Conservation (phyloP, 2,113 vertebrate species). For the Aphelocoma coerulescens region DNA sequence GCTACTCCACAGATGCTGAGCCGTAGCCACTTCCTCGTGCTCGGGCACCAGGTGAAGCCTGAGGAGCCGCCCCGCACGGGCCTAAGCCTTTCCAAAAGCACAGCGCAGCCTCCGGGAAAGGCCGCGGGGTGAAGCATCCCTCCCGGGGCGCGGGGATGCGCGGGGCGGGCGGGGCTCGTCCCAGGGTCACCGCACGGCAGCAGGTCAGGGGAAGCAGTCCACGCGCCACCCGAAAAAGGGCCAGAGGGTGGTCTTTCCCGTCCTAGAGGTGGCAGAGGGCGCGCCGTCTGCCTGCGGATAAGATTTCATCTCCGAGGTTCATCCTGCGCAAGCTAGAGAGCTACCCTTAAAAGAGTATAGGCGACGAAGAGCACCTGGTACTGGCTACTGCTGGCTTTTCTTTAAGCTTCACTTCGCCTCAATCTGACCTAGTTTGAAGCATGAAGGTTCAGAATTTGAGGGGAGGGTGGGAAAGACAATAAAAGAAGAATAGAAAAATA, state of each 20-base stretch:
- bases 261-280: neutral
- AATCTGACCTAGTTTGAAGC: neutral
- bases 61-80: neutral
- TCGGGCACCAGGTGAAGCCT: neutral
- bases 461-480: neutral
- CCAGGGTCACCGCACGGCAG: fast-evolving
- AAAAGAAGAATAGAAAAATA: neutral
- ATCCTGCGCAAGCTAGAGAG: neutral
- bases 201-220: fast-evolving
- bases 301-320: neutral
- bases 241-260: fast-evolving
- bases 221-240: too few relatives aligned
- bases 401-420: neutral
- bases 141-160: too few relatives aligned
- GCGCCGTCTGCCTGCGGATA: too few relatives aligned
- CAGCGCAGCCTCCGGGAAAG: too few relatives aligned
- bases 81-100: neutral
- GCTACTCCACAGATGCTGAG: neutral
- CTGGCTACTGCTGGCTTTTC: neutral
- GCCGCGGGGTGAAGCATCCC: neutral
- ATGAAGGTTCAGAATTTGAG: neutral
- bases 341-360: neutral
- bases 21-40: too few relatives aligned
- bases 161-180: too few relatives aligned
- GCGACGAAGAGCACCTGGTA: neutral